Evolutionary conservation across 2,888 invertebrate species (phyloP).

Genomic region (Acrocyrtus sp.): DNA sequence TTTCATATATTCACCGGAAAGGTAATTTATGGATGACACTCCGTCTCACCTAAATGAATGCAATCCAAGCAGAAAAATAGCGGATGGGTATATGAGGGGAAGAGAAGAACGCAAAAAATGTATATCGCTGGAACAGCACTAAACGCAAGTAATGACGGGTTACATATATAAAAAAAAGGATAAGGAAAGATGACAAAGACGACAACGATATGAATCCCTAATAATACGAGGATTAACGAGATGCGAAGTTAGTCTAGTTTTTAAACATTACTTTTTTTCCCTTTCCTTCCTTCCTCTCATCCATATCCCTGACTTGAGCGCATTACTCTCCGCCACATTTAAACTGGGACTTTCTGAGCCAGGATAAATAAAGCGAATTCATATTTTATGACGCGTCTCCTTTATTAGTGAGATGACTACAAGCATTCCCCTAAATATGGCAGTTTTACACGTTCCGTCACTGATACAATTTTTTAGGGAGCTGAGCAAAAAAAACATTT

Average conservation of each 20-base stretch:
- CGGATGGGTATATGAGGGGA: conserved; percentile 8
- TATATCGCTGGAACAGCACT: background rate
- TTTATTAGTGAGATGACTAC: too few species aligned
- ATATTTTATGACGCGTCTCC: background rate
- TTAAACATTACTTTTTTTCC: conserved; percentile 7
- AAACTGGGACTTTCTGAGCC: too few species aligned
- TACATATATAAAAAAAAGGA: background rate
- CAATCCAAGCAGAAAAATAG: conserved; percentile 45
- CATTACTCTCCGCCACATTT: background rate
- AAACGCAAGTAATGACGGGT: conserved; percentile 26
- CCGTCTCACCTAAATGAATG: conserved; percentile 49
- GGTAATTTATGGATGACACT: conserved; percentile 46
- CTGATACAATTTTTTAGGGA: too few species aligned
- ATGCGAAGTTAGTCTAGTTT: conserved; percentile 32
- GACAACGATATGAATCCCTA: conserved; percentile 19
- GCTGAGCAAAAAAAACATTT: too few species aligned
- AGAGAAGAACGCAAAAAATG: too few species aligned
- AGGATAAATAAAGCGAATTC: background rate
- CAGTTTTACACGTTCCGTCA: too few species aligned
- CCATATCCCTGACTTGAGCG: background rate
- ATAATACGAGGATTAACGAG: conserved; percentile 45
- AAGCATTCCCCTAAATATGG: too few species aligned
- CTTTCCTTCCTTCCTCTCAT: background rate
- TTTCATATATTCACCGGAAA: background rate
- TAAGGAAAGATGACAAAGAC: conserved; percentile 9